Evolutionary conservation across 2,888 invertebrate species (phyloP).

Genomic region (Xylocampa areola): DNA sequence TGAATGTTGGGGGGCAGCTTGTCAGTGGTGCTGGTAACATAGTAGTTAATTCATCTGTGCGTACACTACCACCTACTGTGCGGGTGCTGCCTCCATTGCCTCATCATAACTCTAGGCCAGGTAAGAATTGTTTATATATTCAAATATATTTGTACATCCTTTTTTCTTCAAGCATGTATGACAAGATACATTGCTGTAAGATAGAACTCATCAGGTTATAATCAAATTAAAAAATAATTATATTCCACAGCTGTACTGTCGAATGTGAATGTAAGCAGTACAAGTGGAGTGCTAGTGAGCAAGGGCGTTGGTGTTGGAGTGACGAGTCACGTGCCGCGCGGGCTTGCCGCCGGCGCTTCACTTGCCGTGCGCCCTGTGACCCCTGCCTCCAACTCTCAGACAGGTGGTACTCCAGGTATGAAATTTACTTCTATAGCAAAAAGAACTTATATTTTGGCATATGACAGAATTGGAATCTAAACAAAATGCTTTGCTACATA

Average conservation of each 20-base stretch:
- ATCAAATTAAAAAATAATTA: conserved; percentile 7
- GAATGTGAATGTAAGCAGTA: conserved; percentile 76
- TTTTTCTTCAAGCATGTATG: too few relatives aligned
- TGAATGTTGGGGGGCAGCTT: conserved; percentile 81
- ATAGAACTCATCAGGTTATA: too few relatives aligned
- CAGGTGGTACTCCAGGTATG: conserved; percentile 51
- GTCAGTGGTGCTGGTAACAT: conserved; percentile 77
- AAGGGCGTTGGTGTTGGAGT: conserved; percentile 73
- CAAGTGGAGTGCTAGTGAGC: conserved; percentile 79
- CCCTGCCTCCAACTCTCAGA: conserved; percentile 79
- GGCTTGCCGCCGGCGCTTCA: conserved; percentile 93
- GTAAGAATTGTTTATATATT: conserved; percentile 57
- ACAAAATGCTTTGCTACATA: too few relatives aligned
- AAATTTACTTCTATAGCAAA: neutral
- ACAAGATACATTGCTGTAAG: too few relatives aligned
- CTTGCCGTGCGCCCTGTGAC: conserved; percentile 92
- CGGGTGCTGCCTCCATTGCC: conserved; percentile 82
- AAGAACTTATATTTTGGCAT: too few relatives aligned
- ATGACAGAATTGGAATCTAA: too few relatives aligned
- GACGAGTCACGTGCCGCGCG: conserved; percentile 87
- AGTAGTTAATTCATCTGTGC: conserved; percentile 81
- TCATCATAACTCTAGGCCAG: conserved; percentile 82
- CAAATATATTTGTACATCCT: neutral
- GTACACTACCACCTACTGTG: conserved; percentile 82
- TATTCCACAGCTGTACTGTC: conserved; percentile 71